Conservation (phyloP, 2,888 invertebrate species). For the Amorpha juglandis region DNA sequence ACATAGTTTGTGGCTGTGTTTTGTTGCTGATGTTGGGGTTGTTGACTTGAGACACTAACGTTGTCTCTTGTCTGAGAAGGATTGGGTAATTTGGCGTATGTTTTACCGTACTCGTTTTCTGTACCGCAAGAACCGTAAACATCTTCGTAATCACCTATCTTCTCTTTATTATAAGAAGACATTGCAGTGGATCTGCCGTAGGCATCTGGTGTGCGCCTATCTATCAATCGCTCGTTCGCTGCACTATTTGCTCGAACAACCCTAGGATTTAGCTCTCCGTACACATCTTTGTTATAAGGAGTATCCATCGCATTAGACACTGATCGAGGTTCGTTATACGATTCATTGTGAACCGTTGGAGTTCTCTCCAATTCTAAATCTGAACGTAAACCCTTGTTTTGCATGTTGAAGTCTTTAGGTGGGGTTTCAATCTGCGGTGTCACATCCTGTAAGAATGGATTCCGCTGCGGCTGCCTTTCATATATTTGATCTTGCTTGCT, state of each 20-base stretch:
- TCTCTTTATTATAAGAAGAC: constrained; percentile 68
- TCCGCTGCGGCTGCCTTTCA: constrained; percentile 65
- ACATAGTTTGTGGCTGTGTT: constrained; percentile 57
- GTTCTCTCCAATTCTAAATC: constrained; percentile 49
- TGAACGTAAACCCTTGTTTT: constrained; percentile 47
- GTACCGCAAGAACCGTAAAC: constrained; percentile 81
- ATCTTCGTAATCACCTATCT: constrained; percentile 90
- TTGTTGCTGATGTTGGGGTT: constrained; percentile 52
- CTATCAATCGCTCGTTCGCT: constrained; percentile 75
- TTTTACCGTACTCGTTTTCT: constrained; percentile 72
- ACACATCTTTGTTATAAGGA: constrained; percentile 64
- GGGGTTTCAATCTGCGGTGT: constrained; percentile 52
- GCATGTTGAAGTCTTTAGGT: constrained; percentile 50
- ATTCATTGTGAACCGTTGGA: constrained; percentile 52
- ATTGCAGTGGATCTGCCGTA: constrained; percentile 88
- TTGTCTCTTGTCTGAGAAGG: constrained; percentile 66
- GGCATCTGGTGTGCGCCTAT: constrained; percentile 92
- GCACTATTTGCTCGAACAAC: constrained; percentile 56
- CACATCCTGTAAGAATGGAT: constrained; percentile 72
- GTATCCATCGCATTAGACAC: constrained; percentile 55
- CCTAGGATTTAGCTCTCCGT: constrained; percentile 65
- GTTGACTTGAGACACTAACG: constrained; percentile 62
- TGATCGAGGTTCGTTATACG: constrained; percentile 51
- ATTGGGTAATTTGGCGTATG: constrained; percentile 86
- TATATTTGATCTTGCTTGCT: constrained; percentile 64